These are phyloP conservation scores for Hyles lineata DNA, from an alignment of 2,888 invertebrate species.

Conservation along the genomic window DNA sequence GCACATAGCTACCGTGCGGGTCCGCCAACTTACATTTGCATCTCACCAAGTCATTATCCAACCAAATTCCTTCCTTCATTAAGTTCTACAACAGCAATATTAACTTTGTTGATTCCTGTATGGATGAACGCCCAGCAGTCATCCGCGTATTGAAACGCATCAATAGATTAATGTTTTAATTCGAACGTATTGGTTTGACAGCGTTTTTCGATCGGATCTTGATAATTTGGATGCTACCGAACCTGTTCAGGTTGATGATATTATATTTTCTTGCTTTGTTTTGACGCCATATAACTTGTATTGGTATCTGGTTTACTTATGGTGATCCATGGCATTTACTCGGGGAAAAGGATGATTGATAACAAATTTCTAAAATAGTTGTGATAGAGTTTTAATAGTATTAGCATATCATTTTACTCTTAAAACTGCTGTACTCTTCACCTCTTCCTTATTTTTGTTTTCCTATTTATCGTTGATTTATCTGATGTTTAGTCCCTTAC, in stretches of 20 bases:
- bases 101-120: background rate
- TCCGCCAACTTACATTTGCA: conserved; percentile 33
- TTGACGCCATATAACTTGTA: background rate
- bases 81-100: background rate
- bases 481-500: too few relatives aligned
- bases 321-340: too few relatives aligned
- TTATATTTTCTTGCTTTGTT: background rate
- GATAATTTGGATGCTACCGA: conserved; percentile 8
- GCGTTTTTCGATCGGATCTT: conserved; percentile 18
- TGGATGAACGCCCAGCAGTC: conserved; percentile 19
- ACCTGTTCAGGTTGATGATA: background rate
- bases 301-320: too few relatives aligned
- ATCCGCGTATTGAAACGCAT: conserved; percentile 24
- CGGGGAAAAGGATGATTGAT: too few relatives aligned
- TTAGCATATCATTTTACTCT: too few relatives aligned
- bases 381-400: too few relatives aligned
- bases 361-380: too few relatives aligned
- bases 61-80: background rate
- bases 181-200: conserved; percentile 14
- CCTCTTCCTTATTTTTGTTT: too few relatives aligned
- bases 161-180: conserved; percentile 24
- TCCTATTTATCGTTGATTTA: too few relatives aligned
- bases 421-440: too few relatives aligned
- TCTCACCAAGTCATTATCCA: background rate
- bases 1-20: conserved; percentile 70